phyloP scores from a whole-genome alignment of 2,888 invertebrate genomes.

The Drosophila mulleri region DNA sequence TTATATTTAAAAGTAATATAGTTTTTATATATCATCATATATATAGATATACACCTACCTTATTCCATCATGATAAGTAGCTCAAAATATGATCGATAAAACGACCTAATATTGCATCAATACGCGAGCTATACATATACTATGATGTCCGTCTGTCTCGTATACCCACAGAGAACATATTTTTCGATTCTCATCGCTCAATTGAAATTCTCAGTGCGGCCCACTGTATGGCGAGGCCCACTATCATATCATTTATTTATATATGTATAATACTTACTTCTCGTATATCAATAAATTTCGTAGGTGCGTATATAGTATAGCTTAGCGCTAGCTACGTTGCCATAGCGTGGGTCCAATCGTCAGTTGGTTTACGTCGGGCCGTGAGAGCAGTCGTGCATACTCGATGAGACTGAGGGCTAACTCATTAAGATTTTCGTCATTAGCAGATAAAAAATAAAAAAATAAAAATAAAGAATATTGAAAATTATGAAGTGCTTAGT shows the following conservation, averaged over 20 bases:
- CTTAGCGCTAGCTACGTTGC: not conserved
- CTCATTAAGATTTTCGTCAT: constrained; percentile 39
- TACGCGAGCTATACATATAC: not conserved
- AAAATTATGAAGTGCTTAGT: constrained; percentile 69
- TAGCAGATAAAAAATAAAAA: constrained; percentile 39
- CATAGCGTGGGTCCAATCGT: not conserved
- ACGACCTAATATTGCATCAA: not conserved
- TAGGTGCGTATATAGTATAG: constrained; percentile 5
- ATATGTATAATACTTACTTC: not conserved
- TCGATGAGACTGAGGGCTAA: constrained; percentile 2
- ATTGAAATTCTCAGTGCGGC: not conserved
- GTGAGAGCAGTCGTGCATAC: constrained; percentile 32
- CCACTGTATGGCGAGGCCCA: constrained; percentile 35
- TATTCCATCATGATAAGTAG: not conserved
- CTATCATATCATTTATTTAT: constrained; percentile 17
- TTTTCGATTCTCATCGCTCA: not conserved
- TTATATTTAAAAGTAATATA: too few species aligned
- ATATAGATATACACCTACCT: not conserved
- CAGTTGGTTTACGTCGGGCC: constrained; percentile 45
- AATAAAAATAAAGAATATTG: not conserved
- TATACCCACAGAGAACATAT: not conserved
- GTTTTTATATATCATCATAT: not conserved
- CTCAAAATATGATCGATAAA: not conserved
- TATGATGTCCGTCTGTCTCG: too few species aligned
- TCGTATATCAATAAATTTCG: constrained; percentile 9